Evolutionary conservation across 2,888 invertebrate genomes (phyloP), one percentile per base, ranked within the genome.

Genomic region (Synanthedon vespiformis): DNA sequence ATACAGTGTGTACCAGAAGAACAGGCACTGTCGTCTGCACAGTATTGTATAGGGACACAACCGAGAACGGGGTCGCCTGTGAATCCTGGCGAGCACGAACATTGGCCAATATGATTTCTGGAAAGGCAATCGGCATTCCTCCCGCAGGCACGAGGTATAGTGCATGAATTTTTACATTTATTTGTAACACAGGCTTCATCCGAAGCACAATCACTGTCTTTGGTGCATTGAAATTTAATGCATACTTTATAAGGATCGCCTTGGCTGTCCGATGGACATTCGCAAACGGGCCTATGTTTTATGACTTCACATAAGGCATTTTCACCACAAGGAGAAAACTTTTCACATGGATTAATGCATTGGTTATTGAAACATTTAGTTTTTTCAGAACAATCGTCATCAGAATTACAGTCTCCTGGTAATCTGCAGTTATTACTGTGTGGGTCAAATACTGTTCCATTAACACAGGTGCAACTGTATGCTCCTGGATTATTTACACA

Each of bases 41-140:
- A 97, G 65, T 94, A 95, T 63, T 95, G 94, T 51, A 96, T 89
- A 1, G 92, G 89, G 27, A 94, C 92, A 70, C 96, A 96, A 12
- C 96, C 96, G 56, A 95, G 88, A 56, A 93, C 92, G 11, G 96
- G 94, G 78, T 96, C 94, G 27, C 96, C 96, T 1, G 95, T 95
- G 58, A 91, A 93, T 49, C 96, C 96, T 22, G 94, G 89, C 62
- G 92, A 89, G 72, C 97, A 97, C n/a, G 91, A 89, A 69, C 97
- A 97, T 41, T 94, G 88, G 1, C 94, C 94, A 50, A 93, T 90
- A 66, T 96, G 96, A 73, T 94, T 94, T 58, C 89, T 88, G 0
- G 94, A 89, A 2, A 89, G 79, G 68, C 96, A 96, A 54, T 91
- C 89, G 0, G 95, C 93, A 68, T 93, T 92, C 57, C 90, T 89